Percentiles rank a stretch among this genome's conserved stretches.
These are phyloP conservation scores for Amitus sp. DNA, from an alignment of 2,888 invertebrate species.

Conservation along the genomic window DNA sequence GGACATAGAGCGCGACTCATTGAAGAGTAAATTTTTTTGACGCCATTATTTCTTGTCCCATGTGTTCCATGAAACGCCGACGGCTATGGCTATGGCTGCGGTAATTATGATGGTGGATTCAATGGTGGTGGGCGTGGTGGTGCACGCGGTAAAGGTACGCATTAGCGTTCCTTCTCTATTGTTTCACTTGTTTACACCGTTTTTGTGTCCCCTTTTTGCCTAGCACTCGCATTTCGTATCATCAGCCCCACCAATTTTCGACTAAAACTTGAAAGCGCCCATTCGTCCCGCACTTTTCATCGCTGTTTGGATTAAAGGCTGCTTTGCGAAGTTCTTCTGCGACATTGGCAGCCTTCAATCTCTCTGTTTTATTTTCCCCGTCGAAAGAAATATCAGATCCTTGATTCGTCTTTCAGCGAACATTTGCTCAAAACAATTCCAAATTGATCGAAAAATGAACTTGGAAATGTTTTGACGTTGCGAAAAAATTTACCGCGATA, in stretches of 20 bases:
- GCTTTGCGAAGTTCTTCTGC: background rate
- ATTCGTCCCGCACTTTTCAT: too few species aligned
- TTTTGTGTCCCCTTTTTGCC: slow-evolving; percentile 46
- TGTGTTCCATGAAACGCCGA: slow-evolving; percentile 68
- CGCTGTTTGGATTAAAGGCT: background rate
- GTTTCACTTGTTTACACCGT: slow-evolving; percentile 41
- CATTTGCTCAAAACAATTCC: background rate
- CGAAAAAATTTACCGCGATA: background rate
- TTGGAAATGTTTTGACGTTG: background rate
- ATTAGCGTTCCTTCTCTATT: slow-evolving; percentile 65
- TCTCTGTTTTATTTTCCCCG: too few species aligned
- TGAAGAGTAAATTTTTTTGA: slow-evolving; percentile 20
- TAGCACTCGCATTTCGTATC: too few species aligned
- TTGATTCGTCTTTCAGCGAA: background rate
- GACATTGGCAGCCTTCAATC: background rate
- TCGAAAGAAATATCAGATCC: too few species aligned
- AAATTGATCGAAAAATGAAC: background rate
- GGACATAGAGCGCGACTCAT: too few species aligned
- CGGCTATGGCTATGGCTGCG: slow-evolving; percentile 82
- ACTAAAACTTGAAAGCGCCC: background rate
- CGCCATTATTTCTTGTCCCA: slow-evolving; percentile 56
- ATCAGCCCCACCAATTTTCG: too few species aligned
- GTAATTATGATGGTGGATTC: slow-evolving; percentile 90
- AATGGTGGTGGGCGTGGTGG: slow-evolving; percentile 87
- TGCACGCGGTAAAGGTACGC: slow-evolving; percentile 87